phyloP scores from a whole-genome alignment of 2,888 invertebrate genomes.

The Torymus auratus region DNA sequence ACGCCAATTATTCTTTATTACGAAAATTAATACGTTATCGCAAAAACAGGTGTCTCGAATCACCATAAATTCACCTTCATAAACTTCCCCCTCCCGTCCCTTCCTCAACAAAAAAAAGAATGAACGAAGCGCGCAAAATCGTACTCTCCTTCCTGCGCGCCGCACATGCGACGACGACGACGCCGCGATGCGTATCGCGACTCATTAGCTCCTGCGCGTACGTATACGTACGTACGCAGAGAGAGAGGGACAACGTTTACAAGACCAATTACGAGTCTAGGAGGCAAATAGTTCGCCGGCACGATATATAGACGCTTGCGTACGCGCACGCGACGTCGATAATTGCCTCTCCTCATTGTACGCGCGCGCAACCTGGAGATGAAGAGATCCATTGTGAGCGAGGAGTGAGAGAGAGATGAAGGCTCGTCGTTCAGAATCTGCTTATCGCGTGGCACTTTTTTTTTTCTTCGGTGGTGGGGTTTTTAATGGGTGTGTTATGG shows the following conservation, averaged over 20 bases:
- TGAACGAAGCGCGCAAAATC: no score
- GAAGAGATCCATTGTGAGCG: slow-evolving; percentile 30
- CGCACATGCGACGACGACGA: not conserved
- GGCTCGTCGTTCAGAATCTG: not conserved
- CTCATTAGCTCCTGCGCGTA: slow-evolving; percentile 74
- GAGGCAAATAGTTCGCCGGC: slow-evolving; percentile 73
- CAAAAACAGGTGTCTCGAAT: no score
- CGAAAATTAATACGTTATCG: no score
- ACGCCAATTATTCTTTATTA: slow-evolving; percentile 4
- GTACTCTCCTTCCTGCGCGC: no score
- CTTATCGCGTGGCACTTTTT: not conserved
- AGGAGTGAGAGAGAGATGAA: not conserved
- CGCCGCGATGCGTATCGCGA: slow-evolving; percentile 74
- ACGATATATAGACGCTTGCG: slow-evolving; percentile 64
- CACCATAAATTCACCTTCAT: not conserved
- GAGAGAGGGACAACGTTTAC: slow-evolving; percentile 66
- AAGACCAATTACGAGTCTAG: slow-evolving; percentile 76
- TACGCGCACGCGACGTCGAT: slow-evolving; percentile 46
- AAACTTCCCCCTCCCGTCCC: no score
- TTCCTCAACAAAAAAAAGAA: no score
- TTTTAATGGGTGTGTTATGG: not conserved
- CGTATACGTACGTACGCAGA: slow-evolving; percentile 71
- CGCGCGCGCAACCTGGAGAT: not conserved
- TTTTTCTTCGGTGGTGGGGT: not conserved
- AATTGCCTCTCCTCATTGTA: slow-evolving; percentile 54